Conservation (phyloP, 2,797 vertebrate genomes). For the Chiloscyllium punctatum region DNA sequence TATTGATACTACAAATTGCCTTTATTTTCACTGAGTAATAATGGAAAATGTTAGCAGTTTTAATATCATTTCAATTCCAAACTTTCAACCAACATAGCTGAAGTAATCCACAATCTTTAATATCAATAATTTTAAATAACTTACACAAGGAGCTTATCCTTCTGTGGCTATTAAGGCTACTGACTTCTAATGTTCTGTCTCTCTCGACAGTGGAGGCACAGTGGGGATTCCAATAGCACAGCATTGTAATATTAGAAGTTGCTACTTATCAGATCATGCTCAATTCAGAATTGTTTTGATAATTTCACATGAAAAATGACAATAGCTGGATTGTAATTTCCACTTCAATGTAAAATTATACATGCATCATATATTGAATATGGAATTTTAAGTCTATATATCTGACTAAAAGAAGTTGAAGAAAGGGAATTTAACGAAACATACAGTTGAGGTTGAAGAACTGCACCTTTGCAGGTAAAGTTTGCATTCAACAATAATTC, state of each 20-base stretch:
- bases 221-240: conserved; percentile 3
- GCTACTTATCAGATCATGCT: not conserved
- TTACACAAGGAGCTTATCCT: not conserved
- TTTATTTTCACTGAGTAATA: not conserved
- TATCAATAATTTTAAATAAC: not conserved
- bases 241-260: not conserved
- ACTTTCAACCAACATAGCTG: not conserved
- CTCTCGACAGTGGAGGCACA: not conserved
- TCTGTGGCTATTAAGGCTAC: not conserved
- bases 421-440: not conserved
- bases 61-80: not conserved
- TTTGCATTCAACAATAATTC: not conserved
- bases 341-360: conserved; percentile 24
- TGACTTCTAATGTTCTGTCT: not conserved
- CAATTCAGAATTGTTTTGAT: not conserved
- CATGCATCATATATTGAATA: conserved; percentile 2
- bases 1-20: not conserved
- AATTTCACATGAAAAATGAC: conserved; percentile 28
- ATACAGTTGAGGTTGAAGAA: not conserved
- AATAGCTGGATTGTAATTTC: not conserved
- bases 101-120: not conserved
- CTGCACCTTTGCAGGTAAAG: not conserved
- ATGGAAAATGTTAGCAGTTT: not conserved
- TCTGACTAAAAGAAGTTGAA: not conserved
- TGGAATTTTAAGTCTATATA: not conserved